Base-by-base conservation (phyloP, 2,113 vertebrate genomes). In the Platysternon megacephalum region DNA sequence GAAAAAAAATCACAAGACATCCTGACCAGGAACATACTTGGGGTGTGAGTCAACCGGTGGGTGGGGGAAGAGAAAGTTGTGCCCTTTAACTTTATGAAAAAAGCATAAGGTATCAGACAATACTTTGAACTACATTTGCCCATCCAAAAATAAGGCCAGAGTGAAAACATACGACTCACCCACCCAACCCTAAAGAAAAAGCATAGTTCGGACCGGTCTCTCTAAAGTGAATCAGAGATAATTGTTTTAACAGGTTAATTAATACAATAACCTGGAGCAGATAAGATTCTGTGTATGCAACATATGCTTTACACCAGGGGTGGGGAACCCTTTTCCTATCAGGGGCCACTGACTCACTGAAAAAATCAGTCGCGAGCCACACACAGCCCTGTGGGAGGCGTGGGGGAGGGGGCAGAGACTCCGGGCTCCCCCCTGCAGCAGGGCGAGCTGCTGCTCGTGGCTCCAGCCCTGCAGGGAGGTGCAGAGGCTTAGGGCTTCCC, bases 51-150 rank as follows among this genome's bases (percentile, higher is more conserved):
- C 96, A 96, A 94, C 14, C 44, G n/a, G 32, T 79, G 89, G 95
- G 87, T 95, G 96, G 95, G 96, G 83, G 82, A 21, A 87, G 88
- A 94, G 93, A 91, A 94, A 96, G 97, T 90, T 95, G 93, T 84
- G 86, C 94, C 89, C 95, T 97, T 91, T 88, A n/a, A 78, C 39
- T 84, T 95, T 98, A 97, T 96, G 97, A 97, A 98, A 97, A 97
- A 98, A 97, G 95, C 97, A 96, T 85, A 97, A 95, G 97, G 96
- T 88, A 86, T 72, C 53, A 93, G 97, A 88, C 96, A 98, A 82
- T 82, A 85, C 81, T 79, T 79, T 82, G 93, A 84, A 68, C 49
- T 56, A 88, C 42, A 32, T n/a, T 95, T 94, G 76, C 94, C 29
- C 6, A 80, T 78, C 85, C 83, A 0, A 84, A 96, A 44, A 13